These are phyloP conservation scores for Distichodus sexfasciatus DNA, from an alignment of 2,797 vertebrate genomes.

Conservation along the genomic window DNA sequence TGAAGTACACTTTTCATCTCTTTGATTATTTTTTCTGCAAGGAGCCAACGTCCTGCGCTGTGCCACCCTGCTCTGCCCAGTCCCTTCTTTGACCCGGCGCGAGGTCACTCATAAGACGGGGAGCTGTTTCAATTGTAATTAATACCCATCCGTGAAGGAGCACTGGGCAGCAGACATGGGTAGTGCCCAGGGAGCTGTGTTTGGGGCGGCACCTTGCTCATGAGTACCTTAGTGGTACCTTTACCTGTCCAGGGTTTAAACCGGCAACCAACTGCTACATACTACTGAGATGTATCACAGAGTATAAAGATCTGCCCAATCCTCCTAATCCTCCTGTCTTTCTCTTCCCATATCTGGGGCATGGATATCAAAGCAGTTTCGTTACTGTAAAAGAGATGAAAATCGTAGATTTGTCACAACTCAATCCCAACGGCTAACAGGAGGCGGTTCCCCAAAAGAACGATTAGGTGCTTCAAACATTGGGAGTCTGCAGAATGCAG, in stretches of 20 bases:
- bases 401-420: slow-evolving; percentile 54
- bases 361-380: too few species aligned
- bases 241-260: too few species aligned
- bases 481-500: slow-evolving; percentile 36
- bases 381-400: slow-evolving; percentile 51
- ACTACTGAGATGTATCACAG: too few species aligned
- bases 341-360: slow-evolving; percentile 49
- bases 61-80: background rate
- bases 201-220: too few species aligned
- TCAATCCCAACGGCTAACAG: slow-evolving; percentile 27
- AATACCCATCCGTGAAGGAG: too few species aligned
- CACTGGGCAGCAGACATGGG: too few species aligned
- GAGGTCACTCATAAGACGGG: background rate
- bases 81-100: background rate
- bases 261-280: too few species aligned
- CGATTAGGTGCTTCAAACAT: slow-evolving; percentile 22
- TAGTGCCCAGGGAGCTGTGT: too few species aligned
- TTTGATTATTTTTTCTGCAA: background rate
- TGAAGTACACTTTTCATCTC: background rate
- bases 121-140: background rate
- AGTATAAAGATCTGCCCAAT: too few species aligned
- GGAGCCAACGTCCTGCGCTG: background rate
- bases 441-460: slow-evolving; percentile 30
- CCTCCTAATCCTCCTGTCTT: too few species aligned
- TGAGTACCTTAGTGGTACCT: too few species aligned